phyloP scores from a whole-genome alignment of 2,888 invertebrate species.

The Drosophila imparisetae region DNA sequence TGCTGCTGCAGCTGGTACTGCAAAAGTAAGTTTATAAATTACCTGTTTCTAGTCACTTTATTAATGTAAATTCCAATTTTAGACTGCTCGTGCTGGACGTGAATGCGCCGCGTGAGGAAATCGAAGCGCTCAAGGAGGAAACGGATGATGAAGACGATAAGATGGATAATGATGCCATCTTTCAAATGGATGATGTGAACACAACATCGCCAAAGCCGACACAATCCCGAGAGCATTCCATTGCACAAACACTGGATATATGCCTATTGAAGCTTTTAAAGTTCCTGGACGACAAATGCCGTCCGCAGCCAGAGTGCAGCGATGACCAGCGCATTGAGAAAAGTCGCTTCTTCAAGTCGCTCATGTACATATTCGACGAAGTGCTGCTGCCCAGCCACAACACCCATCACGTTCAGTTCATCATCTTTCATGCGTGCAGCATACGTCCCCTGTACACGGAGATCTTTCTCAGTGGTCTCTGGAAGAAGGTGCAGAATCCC shows the following conservation, averaged over 20 bases:
- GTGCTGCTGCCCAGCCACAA: conserved; percentile 93
- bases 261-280: conserved; percentile 90
- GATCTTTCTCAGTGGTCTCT: conserved; percentile 89
- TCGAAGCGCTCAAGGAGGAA: conserved; percentile 86
- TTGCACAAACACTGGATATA: conserved; percentile 90
- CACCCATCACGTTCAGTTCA: conserved; percentile 91
- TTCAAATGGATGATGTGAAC: conserved; percentile 77
- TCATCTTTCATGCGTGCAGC: conserved; percentile 90
- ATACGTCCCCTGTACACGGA: conserved; percentile 86
- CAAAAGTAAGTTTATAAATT: conserved; percentile 88
- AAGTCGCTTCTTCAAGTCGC: conserved; percentile 85
- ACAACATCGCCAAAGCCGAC: conserved; percentile 29
- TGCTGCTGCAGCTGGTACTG: conserved; percentile 90
- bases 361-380: conserved; percentile 90
- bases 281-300: conserved; percentile 86
- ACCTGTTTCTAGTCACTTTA: neutral
- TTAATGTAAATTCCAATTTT: neutral
- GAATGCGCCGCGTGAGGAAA: conserved; percentile 87
- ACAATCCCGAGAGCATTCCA: conserved; percentile 85
- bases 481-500: conserved; percentile 90
- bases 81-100: conserved; percentile 92
- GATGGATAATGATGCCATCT: conserved; percentile 75
- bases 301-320: conserved; percentile 33
- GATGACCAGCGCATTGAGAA: conserved; percentile 86
- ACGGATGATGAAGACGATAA: conserved; percentile 84